Evolutionary conservation across 2,113 vertebrate genomes (phyloP), one percentile per base, ranked within the genome.

Genomic region (Hyaena hyaena): DNA sequence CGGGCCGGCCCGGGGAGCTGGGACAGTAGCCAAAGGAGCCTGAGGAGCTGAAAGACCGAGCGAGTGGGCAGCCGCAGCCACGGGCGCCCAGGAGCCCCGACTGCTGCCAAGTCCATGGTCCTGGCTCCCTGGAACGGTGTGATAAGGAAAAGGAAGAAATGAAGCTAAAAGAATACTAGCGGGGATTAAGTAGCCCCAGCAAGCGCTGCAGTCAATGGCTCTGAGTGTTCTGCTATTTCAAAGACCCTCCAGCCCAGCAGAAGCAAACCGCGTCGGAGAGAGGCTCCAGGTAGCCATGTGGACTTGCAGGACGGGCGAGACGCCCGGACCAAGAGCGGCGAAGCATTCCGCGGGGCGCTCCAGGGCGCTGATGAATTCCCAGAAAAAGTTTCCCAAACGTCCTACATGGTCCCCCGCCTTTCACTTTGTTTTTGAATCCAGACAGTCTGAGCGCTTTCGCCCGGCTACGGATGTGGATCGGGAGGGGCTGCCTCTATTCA

Each of bases 51-150:
- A 65, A 86, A 33, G 0, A 10, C 98, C 26, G 74, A 97, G 74
- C 91, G 98, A 92, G 85, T 92, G 90, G 96, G 97, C 97, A 50
- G 96, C 93, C 97, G 97, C 90, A 94, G 98, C 98, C 98, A 98
- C 98, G 98, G 98, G 88, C 98, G 94, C 98, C 98, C 98, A 97
- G 98, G 98, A 99, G 98, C 98, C 92, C 86, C 33, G 39, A 92
- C 80, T 5, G 89, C 84, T 97, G 98, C 90, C 92, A 95, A 31
- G 74, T 97, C 96, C 99, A 98, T 99, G 95, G 76, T 97, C 93
- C 66, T 63, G 77, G 96, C 65, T 94, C 92, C 76, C 50, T 23
- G 82, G 80, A 58, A 84, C 53, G 28, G 58, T 7, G 71, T 14
- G 87, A 55, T 26, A 63, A 66, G 66, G 76, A 84, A 87, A 90